phyloP scores from a whole-genome alignment of 92 coral and sea anemone genomes.

The Bergia sp. region DNA sequence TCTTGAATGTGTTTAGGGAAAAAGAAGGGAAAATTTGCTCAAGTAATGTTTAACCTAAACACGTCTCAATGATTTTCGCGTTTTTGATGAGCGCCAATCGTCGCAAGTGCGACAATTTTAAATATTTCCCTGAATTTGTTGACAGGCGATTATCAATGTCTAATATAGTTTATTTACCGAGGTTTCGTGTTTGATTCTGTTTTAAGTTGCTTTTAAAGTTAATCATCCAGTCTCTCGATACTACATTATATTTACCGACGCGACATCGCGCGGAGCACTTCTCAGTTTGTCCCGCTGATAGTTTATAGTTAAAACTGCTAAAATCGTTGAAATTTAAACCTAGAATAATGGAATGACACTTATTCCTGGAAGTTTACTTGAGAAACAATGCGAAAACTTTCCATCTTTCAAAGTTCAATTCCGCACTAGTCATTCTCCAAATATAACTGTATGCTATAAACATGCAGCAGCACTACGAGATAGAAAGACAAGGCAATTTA shows the following conservation, averaged over 20 bases:
- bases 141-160: conserved; percentile 42
- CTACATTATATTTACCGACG: conserved; percentile 29
- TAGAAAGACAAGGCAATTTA: neutral
- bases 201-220: conserved; percentile 30
- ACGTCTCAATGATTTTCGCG: conserved; percentile 59
- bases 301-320: neutral
- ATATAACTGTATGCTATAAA: too few relatives aligned
- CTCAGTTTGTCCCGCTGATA: neutral
- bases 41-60: conserved; percentile 79
- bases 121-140: conserved; percentile 56
- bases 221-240: neutral
- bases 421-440: neutral
- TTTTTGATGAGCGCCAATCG: conserved; percentile 33
- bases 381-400: neutral
- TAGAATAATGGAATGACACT: neutral
- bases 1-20: conserved; percentile 59
- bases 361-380: neutral
- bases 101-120: conserved; percentile 60
- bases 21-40: conserved; percentile 59
- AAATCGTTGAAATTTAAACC: neutral
- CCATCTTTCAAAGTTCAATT: neutral
- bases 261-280: neutral
- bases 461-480: neutral
- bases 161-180: conserved; percentile 25
- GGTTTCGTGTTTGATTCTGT: conserved; percentile 5